Evolutionary conservation across 2,888 invertebrate genomes (phyloP).

Genomic region (Syrista parreyssii): DNA sequence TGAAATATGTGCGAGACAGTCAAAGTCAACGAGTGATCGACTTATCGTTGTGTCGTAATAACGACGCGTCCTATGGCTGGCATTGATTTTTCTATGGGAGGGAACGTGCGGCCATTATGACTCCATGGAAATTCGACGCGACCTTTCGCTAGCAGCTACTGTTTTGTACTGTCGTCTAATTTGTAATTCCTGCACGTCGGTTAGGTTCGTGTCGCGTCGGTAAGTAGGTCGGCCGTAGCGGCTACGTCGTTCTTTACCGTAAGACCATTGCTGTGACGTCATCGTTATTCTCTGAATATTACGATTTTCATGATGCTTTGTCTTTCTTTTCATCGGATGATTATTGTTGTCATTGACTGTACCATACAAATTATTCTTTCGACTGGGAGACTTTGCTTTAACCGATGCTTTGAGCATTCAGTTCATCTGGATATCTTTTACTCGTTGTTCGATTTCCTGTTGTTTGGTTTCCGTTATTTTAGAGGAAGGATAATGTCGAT

Average conservation of each 20-base stretch:
- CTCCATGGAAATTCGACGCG: not conserved
- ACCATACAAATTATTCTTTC: no score
- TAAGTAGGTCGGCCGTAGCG: conserved; percentile 40
- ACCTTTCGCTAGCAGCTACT: not conserved
- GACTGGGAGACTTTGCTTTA: not conserved
- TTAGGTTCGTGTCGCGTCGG: conserved; percentile 9
- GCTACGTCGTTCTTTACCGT: conserved; percentile 37
- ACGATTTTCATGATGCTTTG: not conserved
- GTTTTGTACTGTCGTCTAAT: not conserved
- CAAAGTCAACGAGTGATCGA: not conserved
- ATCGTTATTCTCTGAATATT: conserved; percentile 23
- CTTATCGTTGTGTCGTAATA: not conserved
- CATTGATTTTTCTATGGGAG: not conserved
- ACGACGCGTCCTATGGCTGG: not conserved
- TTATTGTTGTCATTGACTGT: not conserved
- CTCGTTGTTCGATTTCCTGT: not conserved
- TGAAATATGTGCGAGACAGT: not conserved
- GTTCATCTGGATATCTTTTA: not conserved
- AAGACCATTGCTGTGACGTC: conserved; percentile 34
- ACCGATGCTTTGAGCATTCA: not conserved
- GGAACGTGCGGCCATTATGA: not conserved
- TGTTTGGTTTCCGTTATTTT: not conserved
- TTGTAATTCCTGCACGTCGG: conserved; percentile 9
- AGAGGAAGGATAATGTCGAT: not conserved
- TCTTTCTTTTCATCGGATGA: not conserved